These are phyloP conservation scores for Steinernema hermaphroditum DNA, from an alignment of 2,888 invertebrate species.

Conservation along the genomic window DNA sequence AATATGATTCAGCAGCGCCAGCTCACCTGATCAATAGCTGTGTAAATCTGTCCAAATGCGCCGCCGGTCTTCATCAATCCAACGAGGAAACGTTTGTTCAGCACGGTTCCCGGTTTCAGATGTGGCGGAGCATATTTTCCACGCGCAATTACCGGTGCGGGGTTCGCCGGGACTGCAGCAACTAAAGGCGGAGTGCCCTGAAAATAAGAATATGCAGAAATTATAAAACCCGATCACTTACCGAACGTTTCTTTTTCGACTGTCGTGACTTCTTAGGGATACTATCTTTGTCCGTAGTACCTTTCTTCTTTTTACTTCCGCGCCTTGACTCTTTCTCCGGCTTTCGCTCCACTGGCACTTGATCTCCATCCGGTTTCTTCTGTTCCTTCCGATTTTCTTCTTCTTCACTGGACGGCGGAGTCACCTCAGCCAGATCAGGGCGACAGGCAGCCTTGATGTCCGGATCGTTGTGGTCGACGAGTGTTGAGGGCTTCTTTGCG, in stretches of 20 bases:
- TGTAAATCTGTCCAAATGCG: constrained; percentile 62
- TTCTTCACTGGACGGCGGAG: constrained; percentile 23
- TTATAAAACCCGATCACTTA: too few relatives aligned
- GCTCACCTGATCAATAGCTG: constrained; percentile 46
- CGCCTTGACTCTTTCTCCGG: too few relatives aligned
- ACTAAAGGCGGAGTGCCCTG: too few relatives aligned
- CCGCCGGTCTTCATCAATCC: constrained; percentile 56
- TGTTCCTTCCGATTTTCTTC: constrained; percentile 10
- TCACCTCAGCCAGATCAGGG: neutral
- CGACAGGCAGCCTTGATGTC: neutral
- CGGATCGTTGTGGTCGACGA: neutral
- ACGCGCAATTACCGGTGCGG: neutral
- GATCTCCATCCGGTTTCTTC: neutral
- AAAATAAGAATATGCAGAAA: too few relatives aligned
- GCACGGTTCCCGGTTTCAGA: constrained; percentile 34
- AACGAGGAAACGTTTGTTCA: constrained; percentile 41
- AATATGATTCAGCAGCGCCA: neutral
- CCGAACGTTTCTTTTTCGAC: too few relatives aligned
- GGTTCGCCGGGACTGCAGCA: too few relatives aligned
- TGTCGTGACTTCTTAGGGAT: too few relatives aligned
- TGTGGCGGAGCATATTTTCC: constrained; percentile 18
- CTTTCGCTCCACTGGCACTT: too few relatives aligned
- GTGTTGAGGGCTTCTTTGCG: neutral
- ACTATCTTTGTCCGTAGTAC: too few relatives aligned
- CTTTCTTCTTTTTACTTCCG: too few relatives aligned